Conservation (phyloP, 2,113 vertebrate species). For the Sphyrna mokarran region DNA sequence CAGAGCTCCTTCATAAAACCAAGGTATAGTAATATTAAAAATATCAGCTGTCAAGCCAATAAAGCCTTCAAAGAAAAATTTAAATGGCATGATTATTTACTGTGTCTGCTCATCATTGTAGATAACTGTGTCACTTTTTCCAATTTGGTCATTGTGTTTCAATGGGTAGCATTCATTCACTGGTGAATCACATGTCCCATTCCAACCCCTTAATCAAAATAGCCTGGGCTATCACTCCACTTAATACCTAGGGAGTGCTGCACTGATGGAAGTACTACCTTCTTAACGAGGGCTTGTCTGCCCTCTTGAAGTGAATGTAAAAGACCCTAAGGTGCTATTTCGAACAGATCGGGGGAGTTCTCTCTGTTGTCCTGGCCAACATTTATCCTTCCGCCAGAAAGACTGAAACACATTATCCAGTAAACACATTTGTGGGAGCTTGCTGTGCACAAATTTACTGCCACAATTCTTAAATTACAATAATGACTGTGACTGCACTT, state of each 20-base stretch:
- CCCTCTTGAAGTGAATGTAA: neutral
- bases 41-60: neutral
- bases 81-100: neutral
- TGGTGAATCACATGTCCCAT: neutral
- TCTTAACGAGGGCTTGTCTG: neutral
- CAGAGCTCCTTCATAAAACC: slow-evolving; percentile 67
- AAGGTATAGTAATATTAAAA: slow-evolving; percentile 62
- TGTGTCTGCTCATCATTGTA: neutral
- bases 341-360: neutral
- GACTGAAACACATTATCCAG: neutral
- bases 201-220: neutral
- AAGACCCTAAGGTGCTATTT: neutral
- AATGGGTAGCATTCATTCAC: neutral
- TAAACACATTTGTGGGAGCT: neutral
- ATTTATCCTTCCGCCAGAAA: neutral
- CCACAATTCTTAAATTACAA: neutral
- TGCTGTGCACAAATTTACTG: neutral
- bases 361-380: neutral
- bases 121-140: neutral
- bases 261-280: neutral
- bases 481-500: neutral
- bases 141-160: neutral
- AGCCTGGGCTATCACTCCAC: neutral
- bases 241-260: neutral
- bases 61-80: neutral